Evolutionary conservation across 1,140 invertebrate species (phyloP).

Genomic region (Lordiphosa mommai): DNA sequence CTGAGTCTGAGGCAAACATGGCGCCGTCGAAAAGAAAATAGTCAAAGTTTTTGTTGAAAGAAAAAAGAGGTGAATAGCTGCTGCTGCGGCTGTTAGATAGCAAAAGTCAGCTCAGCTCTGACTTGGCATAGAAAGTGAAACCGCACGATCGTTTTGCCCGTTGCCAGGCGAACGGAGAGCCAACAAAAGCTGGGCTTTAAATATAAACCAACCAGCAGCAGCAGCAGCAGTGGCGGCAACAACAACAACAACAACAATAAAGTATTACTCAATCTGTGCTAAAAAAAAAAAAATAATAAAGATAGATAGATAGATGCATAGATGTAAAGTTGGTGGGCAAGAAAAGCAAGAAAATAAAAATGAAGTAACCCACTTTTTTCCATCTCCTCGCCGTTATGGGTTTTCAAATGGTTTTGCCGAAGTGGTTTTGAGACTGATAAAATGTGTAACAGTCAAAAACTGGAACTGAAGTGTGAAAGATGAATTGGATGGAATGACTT

Average conservation of each 20-base stretch:
- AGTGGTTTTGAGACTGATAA: constrained; percentile 8
- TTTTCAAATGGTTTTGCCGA: constrained; percentile 45
- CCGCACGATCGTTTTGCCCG: constrained; percentile 56
- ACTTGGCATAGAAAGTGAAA: constrained; percentile 73
- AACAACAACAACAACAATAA: constrained; percentile 41
- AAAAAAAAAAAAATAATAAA: constrained; percentile 55
- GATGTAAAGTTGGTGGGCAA: constrained; percentile 46
- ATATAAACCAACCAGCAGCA: constrained; percentile 66
- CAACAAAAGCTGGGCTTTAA: constrained; percentile 62
- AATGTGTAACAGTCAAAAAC: constrained; percentile 39
- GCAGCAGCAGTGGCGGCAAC: constrained; percentile 39
- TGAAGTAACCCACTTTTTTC: constrained; percentile 75
- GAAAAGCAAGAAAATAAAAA: constrained; percentile 69
- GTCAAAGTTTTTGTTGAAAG: constrained; percentile 65
- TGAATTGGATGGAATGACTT: constrained; percentile 41
- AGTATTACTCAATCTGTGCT: constrained; percentile 78
- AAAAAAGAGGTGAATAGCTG: constrained; percentile 64
- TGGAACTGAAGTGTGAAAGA: constrained; percentile 58
- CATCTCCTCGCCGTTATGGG: constrained; percentile 53
- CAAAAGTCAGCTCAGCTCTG: constrained; percentile 53
- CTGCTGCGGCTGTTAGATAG: constrained; percentile 55
- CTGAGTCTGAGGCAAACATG: constrained; percentile 31
- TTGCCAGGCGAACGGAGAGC: constrained; percentile 38
- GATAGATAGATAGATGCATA: constrained; percentile 66
- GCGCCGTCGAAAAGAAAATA: constrained; percentile 71